Base-by-base conservation (phyloP, 2,888 invertebrate genomes). In the Spialia ferax region DNA sequence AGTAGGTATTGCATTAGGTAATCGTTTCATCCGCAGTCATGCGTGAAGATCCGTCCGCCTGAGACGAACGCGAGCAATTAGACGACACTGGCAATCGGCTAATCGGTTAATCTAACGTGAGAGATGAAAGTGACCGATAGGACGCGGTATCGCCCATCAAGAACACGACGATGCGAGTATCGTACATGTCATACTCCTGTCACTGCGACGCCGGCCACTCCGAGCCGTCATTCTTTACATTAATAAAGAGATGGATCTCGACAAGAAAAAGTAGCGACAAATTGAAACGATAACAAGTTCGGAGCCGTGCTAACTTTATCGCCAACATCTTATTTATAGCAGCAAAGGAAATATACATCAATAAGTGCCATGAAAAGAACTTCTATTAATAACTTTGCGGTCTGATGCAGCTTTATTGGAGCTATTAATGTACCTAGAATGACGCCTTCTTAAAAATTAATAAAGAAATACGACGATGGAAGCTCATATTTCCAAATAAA, bases 51-150 rank as follows among this genome's bases (percentile, higher is more conserved):
- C 82, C 81, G 83, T 83, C 83, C 79, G 79, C 76, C 84, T 83
- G 82, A 86, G 86, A 86, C 87, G 85, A 83, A 87, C 82, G 83
- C 84, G 84, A 85, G 86, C 91, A 91, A 92, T 93, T 93, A 93
- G 86, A 89, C 79, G 85, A 83, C 89, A 87, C 87, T 80, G 80
- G 86, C 87, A 90, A 93, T 92, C 92, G 85, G 85, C 87, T 87
- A 87, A 93, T 92, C 92, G 84, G 85, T 86, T 87, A 87, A 93
- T 92, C 91, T 86, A 81, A 83, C 82, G 78, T 81, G 78, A 83
- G 77, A 91, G 93, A 93, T 93, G 93, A 93, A 93, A 93, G 93
- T 91, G 76, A 73, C 75, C 79, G 93, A 93, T 93, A 92, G 79
- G 61, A 73, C 69, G 60, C 61, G 68, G 59, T 76, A 75, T 79